These are phyloP conservation scores for Champsocephalus esox DNA, from an alignment of 2,797 vertebrate genomes.

Conservation along the genomic window DNA sequence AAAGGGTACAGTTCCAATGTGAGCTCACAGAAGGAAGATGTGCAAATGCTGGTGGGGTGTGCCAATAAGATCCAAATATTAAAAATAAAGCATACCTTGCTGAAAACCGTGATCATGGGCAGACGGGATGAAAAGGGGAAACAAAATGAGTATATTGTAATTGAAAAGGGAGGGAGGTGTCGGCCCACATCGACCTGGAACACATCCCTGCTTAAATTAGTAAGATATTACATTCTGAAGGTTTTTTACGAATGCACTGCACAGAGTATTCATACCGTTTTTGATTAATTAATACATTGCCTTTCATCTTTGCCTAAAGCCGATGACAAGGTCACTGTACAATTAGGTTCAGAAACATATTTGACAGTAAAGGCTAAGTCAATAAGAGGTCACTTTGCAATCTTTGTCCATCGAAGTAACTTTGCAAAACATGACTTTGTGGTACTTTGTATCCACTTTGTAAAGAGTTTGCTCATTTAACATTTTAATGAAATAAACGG, in stretches of 20 bases:
- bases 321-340: conserved; percentile 27
- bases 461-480: not conserved
- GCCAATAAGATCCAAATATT: conserved; percentile 1
- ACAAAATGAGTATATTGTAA: conserved; percentile 3
- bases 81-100: conserved; percentile 4
- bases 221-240: conserved; percentile 21
- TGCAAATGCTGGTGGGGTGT: no score
- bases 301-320: conserved; percentile 33
- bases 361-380: not conserved
- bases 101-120: not conserved
- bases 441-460: not conserved
- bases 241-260: conserved; percentile 21
- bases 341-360: conserved; percentile 5
- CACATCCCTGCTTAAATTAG: conserved; percentile 5
- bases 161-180: conserved; percentile 15
- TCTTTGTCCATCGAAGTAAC: conserved; percentile 16
- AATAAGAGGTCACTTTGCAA: not conserved
- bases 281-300: conserved; percentile 37
- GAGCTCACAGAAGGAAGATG: not conserved
- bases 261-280: conserved; percentile 13
- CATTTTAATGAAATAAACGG: conserved; percentile 28
- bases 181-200: not conserved
- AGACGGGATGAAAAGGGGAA: not conserved
- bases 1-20: conserved; percentile 24
- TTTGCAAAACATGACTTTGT: not conserved